Conservation (phyloP, 2,797 vertebrate species). For the Danio jaintianensis region DNA sequence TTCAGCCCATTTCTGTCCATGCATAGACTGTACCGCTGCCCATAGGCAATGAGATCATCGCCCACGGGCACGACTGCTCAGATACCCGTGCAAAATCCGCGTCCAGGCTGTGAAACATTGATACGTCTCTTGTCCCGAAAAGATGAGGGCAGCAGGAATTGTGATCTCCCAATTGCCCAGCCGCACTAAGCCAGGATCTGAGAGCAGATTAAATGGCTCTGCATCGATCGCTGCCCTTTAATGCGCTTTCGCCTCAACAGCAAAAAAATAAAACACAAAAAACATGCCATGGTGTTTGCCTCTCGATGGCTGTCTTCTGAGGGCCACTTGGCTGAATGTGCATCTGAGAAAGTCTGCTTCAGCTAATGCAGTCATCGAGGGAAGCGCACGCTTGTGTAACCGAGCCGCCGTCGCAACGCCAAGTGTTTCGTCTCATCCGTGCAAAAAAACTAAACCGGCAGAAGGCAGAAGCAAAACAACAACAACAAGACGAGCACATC, state of each 20-base stretch:
- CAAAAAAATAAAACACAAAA: constrained; percentile 66
- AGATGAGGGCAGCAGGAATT: constrained; percentile 34
- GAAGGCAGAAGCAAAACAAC: constrained; percentile 37
- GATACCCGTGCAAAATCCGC: constrained; percentile 25
- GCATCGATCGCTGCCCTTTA: constrained; percentile 75
- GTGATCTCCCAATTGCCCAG: constrained; percentile 57
- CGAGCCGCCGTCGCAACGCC: constrained; percentile 44
- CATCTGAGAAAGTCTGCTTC: constrained; percentile 60
- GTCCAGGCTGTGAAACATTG: constrained; percentile 54
- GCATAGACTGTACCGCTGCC: too few relatives aligned
- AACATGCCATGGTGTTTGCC: constrained; percentile 64
- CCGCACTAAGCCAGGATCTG: constrained; percentile 59
- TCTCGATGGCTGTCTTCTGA: constrained; percentile 44
- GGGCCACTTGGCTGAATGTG: constrained; percentile 41
- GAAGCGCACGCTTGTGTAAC: constrained; percentile 64
- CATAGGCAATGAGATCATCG: constrained; percentile 13
- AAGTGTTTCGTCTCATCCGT: constrained; percentile 31
- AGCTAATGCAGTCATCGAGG: constrained; percentile 62
- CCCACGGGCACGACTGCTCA: constrained; percentile 1
- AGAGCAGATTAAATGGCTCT: constrained; percentile 74
- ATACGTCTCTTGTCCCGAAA: constrained; percentile 64
- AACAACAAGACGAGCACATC: constrained; percentile 16
- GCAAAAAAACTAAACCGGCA: constrained; percentile 22
- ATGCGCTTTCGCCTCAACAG: constrained; percentile 67
- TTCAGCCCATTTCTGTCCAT: neutral